Conservation (phyloP, 2,888 invertebrate species). For the Julus scandinavius region DNA sequence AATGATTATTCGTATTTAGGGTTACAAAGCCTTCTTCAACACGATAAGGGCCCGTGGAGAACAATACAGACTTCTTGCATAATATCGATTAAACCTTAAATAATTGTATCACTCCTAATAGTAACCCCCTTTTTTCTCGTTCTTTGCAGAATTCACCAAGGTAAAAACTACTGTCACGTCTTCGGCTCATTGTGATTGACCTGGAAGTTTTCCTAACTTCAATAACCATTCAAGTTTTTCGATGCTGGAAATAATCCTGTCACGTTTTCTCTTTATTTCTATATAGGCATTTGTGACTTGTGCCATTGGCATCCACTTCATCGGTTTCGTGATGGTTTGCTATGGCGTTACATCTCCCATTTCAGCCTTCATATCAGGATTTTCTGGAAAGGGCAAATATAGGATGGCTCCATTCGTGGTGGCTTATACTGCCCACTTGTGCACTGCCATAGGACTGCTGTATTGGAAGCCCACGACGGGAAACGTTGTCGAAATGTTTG, state of each 20-base stretch:
- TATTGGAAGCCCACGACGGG: slow-evolving; percentile 46
- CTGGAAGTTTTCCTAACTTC: not conserved
- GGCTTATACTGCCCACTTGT: slow-evolving; percentile 48
- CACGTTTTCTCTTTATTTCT: slow-evolving; percentile 8
- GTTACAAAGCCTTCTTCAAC: too few relatives aligned
- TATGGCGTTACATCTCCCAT: slow-evolving; percentile 51
- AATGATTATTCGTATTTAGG: too few relatives aligned
- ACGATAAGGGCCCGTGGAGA: too few relatives aligned
- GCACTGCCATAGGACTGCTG: slow-evolving; percentile 49
- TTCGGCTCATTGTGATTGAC: not conserved
- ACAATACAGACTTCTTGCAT: too few relatives aligned
- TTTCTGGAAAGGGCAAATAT: slow-evolving; percentile 41
- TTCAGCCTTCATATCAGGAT: slow-evolving; percentile 47
- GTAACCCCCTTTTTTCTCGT: not conserved
- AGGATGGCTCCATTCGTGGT: slow-evolving; percentile 52
- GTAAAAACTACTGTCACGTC: not conserved
- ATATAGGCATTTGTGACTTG: slow-evolving; percentile 54
- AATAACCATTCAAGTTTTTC: not conserved
- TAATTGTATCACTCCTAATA: too few relatives aligned
- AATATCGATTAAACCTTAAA: too few relatives aligned
- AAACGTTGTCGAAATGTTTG: slow-evolving; percentile 57
- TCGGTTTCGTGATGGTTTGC: slow-evolving; percentile 55
- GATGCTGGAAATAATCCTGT: not conserved
- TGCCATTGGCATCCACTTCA: slow-evolving; percentile 55
- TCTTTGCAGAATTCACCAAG: slow-evolving; percentile 50